These are phyloP conservation scores for Dimorphilus gyrociliatus DNA, from an alignment of 2,888 invertebrate genomes.

Conservation along the genomic window DNA sequence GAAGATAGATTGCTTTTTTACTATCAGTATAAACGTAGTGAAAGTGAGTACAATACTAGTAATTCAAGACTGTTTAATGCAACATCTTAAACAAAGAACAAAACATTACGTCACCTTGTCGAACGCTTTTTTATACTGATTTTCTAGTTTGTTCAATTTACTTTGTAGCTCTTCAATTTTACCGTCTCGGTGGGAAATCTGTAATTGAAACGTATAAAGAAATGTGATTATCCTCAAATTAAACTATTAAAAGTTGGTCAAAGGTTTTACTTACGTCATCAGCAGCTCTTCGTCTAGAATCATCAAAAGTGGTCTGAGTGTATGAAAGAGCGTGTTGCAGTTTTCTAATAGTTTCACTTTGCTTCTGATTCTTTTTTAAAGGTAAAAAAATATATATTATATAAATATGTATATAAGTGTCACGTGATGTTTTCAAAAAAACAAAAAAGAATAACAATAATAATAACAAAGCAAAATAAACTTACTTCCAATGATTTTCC, in stretches of 20 bases:
- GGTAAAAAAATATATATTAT: not conserved
- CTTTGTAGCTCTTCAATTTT: slow-evolving; percentile 25
- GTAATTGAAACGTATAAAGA: too few species aligned
- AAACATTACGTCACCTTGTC: too few species aligned
- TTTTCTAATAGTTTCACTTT: slow-evolving; percentile 26
- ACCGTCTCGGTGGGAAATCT: slow-evolving; percentile 17
- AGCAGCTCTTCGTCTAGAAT: slow-evolving; percentile 18
- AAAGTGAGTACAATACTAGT: too few species aligned
- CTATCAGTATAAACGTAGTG: too few species aligned
- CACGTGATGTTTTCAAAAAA: not conserved
- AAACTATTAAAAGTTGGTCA: too few species aligned
- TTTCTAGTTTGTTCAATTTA: slow-evolving; percentile 28
- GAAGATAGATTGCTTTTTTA: too few species aligned
- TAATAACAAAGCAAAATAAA: not conserved
- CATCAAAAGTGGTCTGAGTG: slow-evolving; percentile 26
- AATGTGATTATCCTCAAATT: too few species aligned
- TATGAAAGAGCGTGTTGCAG: slow-evolving; percentile 27
- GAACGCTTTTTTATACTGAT: slow-evolving; percentile 28
- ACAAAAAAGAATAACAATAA: not conserved
- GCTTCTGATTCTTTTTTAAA: slow-evolving; percentile 16
- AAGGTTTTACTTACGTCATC: slow-evolving; percentile 29
- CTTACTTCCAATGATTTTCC: slow-evolving; percentile 24
- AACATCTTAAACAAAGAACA: too few species aligned
- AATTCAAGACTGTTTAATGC: too few species aligned
- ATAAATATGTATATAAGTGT: not conserved